These are phyloP conservation scores for Phyllostomus hastatus DNA, from an alignment of 2,113 vertebrate genomes.

Conservation along the genomic window DNA sequence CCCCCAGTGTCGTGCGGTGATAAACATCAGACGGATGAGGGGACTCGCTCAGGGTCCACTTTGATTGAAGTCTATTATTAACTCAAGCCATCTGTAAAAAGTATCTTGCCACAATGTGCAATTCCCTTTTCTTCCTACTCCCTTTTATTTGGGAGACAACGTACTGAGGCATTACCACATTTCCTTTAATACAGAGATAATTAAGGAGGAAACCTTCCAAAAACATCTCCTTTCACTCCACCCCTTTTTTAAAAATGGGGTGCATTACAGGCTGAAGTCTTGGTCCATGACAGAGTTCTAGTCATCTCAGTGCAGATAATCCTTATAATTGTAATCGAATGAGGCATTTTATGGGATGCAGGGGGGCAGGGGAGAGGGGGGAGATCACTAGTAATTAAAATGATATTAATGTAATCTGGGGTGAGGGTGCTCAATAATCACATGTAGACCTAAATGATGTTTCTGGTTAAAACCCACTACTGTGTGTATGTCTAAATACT, in stretches of 20 bases:
- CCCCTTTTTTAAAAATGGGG: constrained; percentile 34
- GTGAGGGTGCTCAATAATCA: not conserved
- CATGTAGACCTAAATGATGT: not conserved
- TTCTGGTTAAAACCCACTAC: constrained; percentile 8
- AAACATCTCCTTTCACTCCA: constrained; percentile 52
- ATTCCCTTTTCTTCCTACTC: constrained; percentile 13
- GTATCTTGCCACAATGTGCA: constrained; percentile 37
- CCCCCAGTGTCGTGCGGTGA: not conserved
- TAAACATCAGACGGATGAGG: not conserved
- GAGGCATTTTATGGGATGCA: not conserved
- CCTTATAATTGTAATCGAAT: constrained; percentile 39
- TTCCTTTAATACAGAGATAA: constrained; percentile 41
- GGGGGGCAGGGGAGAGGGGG: not conserved
- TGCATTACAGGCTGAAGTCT: constrained; percentile 43
- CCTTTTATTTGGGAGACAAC: constrained; percentile 32
- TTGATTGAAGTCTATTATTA: constrained; percentile 52
- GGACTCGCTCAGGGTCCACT: constrained; percentile 7
- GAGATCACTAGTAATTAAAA: constrained; percentile 42
- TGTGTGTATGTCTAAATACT: rapidly evolving
- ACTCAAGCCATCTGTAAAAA: constrained; percentile 46
- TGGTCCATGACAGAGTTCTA: constrained; percentile 16
- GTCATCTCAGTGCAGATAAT: constrained; percentile 4
- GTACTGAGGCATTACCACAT: not conserved
- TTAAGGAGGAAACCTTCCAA: constrained; percentile 43
- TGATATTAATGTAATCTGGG: constrained; percentile 27